These are phyloP conservation scores for Trachops cirrhosus DNA, from an alignment of 2,797 vertebrate species.

Conservation along the genomic window DNA sequence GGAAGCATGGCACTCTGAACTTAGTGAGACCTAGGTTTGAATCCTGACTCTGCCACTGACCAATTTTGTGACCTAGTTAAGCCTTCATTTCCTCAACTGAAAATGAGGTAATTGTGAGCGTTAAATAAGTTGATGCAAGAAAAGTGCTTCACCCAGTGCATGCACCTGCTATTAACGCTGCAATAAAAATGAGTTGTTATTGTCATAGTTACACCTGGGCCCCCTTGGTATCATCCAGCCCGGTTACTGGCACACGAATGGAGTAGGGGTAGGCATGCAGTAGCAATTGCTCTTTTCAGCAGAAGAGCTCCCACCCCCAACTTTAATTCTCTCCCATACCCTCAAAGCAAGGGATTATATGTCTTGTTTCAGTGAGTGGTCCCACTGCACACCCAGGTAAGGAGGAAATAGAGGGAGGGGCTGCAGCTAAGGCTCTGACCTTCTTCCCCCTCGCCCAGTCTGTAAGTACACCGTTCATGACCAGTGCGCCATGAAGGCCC, in stretches of 20 bases:
- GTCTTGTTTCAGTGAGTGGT: background rate
- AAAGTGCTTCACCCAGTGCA: background rate
- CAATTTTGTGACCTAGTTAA: background rate
- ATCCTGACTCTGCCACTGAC: background rate
- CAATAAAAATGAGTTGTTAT: background rate
- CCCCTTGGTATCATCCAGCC: background rate
- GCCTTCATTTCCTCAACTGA: background rate
- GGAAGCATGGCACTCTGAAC: background rate
- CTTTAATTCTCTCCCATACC: background rate
- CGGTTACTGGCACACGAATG: background rate
- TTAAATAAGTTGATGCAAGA: background rate
- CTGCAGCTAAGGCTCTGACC: background rate
- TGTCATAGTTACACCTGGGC: background rate
- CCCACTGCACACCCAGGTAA: background rate
- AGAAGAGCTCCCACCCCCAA: background rate
- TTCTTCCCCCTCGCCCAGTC: slow-evolving; percentile 80
- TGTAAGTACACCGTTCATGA: slow-evolving; percentile 95
- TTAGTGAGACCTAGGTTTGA: background rate
- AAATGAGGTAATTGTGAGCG: background rate
- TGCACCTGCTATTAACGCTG: background rate
- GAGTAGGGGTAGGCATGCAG: background rate
- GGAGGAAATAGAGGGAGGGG: background rate
- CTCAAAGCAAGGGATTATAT: background rate
- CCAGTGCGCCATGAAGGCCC: slow-evolving; percentile 91
- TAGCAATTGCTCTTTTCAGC: background rate